Evolutionary conservation across 2,888 invertebrate genomes (phyloP), one percentile per base, ranked within the genome.

Genomic region (Leucoptera coffeella): DNA sequence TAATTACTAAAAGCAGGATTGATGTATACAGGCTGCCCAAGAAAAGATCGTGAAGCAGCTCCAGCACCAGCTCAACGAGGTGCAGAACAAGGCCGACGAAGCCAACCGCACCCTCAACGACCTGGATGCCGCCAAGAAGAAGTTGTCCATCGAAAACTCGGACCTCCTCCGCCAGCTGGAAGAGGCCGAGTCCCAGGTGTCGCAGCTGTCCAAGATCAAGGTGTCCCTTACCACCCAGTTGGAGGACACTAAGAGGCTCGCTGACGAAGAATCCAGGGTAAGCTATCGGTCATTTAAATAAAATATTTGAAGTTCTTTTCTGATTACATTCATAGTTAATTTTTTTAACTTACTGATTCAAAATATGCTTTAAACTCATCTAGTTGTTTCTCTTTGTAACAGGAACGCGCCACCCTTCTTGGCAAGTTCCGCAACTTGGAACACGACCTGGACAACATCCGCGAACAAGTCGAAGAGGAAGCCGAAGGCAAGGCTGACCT

Each of bases 401-500:
- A 73, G 72, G 93, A 93, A 77, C 89, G 93, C 49, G 91, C 92
- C 36, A 91, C 91, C 30, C 83, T 93, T 35, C 81, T 93, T 61
- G 93, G 93, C 74, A 97, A 97, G 74, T 91, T 94, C 87, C 93
- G 97, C 73, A 97, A 96, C 78, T 75, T 97, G 74, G 93, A 94
- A 72, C 92, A 96, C 78, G 99, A 99, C 73, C 76, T 97, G 71
- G 99, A 99, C 77, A 91, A 91, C 77, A 85, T 96, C 64, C 90
- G 96, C 55, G 99, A 99, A 74, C 95, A 96, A 74, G 86, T 97
- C 42, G 99, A 99, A 61, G 99, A 99, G 69, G 99, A 99, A 73
- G 91, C 93, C 40, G 96, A 97, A 72, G 93, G 90, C 71, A 96
- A 96, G 78, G 91, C 93, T 62, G 99, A 99, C 61, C 80, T 97